These are phyloP conservation scores for Calosoma granatense DNA, from an alignment of 1,140 invertebrate species.

Conservation along the genomic window DNA sequence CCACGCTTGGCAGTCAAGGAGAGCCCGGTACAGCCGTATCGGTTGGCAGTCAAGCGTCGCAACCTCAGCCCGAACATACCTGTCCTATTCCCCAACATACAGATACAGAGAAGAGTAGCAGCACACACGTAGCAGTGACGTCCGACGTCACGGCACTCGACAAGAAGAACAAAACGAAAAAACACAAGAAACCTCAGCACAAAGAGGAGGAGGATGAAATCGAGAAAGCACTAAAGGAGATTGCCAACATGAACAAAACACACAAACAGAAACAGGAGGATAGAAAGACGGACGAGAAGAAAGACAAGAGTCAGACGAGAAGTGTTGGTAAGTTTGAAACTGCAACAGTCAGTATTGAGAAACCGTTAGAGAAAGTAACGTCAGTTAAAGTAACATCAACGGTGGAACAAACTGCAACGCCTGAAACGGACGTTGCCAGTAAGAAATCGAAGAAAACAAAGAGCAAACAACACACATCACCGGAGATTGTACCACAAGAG, in stretches of 20 bases:
- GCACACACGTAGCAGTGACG: no score
- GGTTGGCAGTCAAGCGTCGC: slow-evolving; percentile 21
- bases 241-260: slow-evolving; percentile 40
- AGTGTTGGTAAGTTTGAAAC: slow-evolving; percentile 16
- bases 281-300: no score
- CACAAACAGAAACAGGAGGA: no score
- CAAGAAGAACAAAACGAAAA: slow-evolving; percentile 30
- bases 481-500: slow-evolving; percentile 9
- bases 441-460: slow-evolving; percentile 26
- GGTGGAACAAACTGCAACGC: slow-evolving; percentile 17
- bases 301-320: slow-evolving; percentile 25
- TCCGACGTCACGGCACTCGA: neutral
- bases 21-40: slow-evolving; percentile 21
- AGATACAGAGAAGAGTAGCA: slow-evolving; percentile 16
- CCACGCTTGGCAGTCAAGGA: slow-evolving; percentile 22
- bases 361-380: slow-evolving; percentile 13
- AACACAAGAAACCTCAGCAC: slow-evolving; percentile 37
- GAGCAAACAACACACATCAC: slow-evolving; percentile 15
- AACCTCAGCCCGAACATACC: slow-evolving; percentile 21
- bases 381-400: slow-evolving; percentile 16
- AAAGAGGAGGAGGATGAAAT: slow-evolving; percentile 43
- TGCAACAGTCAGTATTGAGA: neutral
- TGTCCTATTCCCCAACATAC: slow-evolving; percentile 11
- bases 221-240: slow-evolving; percentile 48
- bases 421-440: slow-evolving; percentile 21